phyloP scores from a whole-genome alignment of 2,113 vertebrate genomes.

The Grantiella picta region DNA sequence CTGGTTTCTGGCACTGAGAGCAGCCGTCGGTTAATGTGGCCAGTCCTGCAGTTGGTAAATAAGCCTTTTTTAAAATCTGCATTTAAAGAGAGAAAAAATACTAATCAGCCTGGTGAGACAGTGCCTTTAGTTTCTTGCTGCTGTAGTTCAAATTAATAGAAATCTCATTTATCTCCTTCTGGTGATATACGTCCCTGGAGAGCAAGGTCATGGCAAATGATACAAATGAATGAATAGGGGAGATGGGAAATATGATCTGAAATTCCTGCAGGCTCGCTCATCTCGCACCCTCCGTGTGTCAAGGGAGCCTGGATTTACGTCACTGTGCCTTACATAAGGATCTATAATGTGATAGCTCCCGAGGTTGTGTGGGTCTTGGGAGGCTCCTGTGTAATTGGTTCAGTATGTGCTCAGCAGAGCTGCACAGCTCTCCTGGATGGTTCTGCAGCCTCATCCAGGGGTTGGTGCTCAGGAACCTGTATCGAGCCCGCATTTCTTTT shows the following conservation, averaged over 20 bases:
- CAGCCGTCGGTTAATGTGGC: neutral
- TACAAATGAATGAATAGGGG: neutral
- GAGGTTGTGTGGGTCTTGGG: neutral
- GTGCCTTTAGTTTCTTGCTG: neutral
- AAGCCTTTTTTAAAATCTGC: neutral
- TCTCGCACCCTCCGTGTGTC: neutral
- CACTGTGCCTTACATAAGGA: slow-evolving; percentile 25
- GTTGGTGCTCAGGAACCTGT: fast-evolving
- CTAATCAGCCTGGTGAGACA: neutral
- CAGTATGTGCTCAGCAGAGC: neutral
- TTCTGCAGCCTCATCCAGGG: neutral
- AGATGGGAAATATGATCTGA: slow-evolving; percentile 23
- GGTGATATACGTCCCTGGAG: slow-evolving; percentile 19
- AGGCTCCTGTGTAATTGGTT: slow-evolving; percentile 22
- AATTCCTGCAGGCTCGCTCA: slow-evolving; percentile 40
- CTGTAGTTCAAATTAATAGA: neutral
- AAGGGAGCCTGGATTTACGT: slow-evolving; percentile 21
- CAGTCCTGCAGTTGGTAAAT: neutral
- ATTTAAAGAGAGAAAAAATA: neutral
- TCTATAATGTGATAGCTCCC: neutral
- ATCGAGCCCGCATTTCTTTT: neutral
- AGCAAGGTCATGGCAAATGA: slow-evolving; percentile 27
- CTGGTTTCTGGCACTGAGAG: neutral
- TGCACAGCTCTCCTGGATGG: neutral
- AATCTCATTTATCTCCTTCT: slow-evolving; percentile 5